Evolutionary conservation across 1,140 invertebrate genomes (phyloP).

Genomic region (Cotesia vestalis): DNA sequence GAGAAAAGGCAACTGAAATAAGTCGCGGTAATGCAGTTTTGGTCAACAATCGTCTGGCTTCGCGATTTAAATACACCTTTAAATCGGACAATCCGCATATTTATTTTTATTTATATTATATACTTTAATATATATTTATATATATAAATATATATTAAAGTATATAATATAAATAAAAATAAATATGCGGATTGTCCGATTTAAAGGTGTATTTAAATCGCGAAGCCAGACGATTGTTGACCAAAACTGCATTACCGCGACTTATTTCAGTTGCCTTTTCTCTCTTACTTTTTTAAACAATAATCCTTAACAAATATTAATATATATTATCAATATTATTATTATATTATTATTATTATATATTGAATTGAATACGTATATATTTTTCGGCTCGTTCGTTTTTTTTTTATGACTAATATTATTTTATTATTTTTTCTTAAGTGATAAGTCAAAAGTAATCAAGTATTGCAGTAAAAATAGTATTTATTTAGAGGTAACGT

Average conservation of each 20-base stretch:
- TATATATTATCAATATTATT: too few species aligned
- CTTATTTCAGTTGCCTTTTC: slow-evolving; percentile 21
- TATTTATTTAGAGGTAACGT: slow-evolving; percentile 38
- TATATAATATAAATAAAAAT: not conserved
- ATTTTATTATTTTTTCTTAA: slow-evolving; percentile 16
- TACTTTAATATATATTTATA: too few species aligned
- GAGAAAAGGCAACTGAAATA: slow-evolving; percentile 23
- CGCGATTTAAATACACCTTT: slow-evolving; percentile 6
- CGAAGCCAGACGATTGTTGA: slow-evolving; percentile 15
- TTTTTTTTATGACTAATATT: slow-evolving; percentile 17
- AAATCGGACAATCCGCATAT: not conserved
- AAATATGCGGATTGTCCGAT: not conserved
- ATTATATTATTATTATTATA: too few species aligned
- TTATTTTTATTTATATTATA: not conserved
- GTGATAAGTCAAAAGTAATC: slow-evolving; percentile 31
- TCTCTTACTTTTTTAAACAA: slow-evolving; percentile 29
- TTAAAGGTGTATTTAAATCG: slow-evolving; percentile 7
- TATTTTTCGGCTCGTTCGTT: slow-evolving; percentile 13
- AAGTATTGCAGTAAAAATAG: slow-evolving; percentile 32
- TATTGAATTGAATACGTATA: too few species aligned
- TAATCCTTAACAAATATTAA: slow-evolving; percentile 6
- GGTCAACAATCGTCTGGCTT: slow-evolving; percentile 20
- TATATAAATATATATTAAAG: not conserved
- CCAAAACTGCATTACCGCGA: slow-evolving; percentile 33
- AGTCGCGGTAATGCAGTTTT: slow-evolving; percentile 32